Evolutionary conservation across 1,140 invertebrate genomes (phyloP), one percentile per base, ranked within the genome.

Genomic region (Neodiprion virginianus): DNA sequence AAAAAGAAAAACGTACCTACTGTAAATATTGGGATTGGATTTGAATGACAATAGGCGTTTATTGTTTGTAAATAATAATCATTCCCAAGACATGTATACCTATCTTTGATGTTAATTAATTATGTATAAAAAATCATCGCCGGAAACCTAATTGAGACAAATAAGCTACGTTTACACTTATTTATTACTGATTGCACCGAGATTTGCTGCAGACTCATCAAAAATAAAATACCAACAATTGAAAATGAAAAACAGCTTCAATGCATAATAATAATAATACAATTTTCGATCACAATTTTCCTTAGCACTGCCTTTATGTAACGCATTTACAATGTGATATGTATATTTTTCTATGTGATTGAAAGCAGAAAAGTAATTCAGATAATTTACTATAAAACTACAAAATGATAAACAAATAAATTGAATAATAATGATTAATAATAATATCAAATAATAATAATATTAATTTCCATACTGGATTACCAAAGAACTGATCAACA

Each of bases 261-360:
- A 11, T 61, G n/a, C 53, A 7, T 61, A 61, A 61, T 17, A 61
- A 53, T 14, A 53, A 61, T 12, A 8, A 61, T 61, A 61, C n/a
- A 61, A 61, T 14, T 5, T 61, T 61, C 53, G n/a, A 61, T 17
- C 53, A 61, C n/a, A 61, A 61, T 17, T 61, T 17, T 61, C n/a
- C n/a, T 61, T 61, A 61, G 53, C 53, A 61, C 53, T 61, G 53
- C 53, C 53, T 61, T 61, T 61, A 61, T 17, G 8, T 61, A 61
- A 61, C 53, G 53, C 53, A 61, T 61, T 61, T 61, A 61, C 53
- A 61, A 40, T 61, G 53, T 61, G 53, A 61, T 61, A 61, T 61
- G 53, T 61, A 61, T 61, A 61, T 61, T 61, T 61, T 61, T 61
- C 53, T 61, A 61, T 61, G 53, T 61, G 53, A 61, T 61, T 61